These are phyloP conservation scores for Myodes glareolus DNA, from an alignment of 2,113 vertebrate species.

Conservation along the genomic window DNA sequence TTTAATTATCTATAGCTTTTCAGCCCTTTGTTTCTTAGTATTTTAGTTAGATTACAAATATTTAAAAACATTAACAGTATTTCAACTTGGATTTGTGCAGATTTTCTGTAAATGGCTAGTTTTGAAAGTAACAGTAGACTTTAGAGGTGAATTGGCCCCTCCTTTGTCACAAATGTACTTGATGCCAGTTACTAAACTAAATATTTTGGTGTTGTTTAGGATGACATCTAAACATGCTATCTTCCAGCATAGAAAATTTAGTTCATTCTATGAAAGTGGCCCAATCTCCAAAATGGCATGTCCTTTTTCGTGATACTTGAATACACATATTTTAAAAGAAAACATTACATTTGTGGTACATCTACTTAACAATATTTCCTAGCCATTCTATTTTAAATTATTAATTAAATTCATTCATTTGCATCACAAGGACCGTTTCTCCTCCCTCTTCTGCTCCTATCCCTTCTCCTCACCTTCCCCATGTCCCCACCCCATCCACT, in stretches of 20 bases:
- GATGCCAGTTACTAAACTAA: not conserved
- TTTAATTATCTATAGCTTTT: constrained; percentile 6
- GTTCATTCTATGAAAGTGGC: not conserved
- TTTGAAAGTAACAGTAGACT: not conserved
- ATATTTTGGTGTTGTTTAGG: not conserved
- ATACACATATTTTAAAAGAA: not conserved
- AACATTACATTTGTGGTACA: not conserved
- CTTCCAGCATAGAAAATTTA: not conserved
- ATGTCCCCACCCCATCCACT: not conserved
- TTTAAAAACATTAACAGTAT: not conserved
- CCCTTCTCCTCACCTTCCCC: not conserved
- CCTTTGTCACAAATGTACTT: not conserved
- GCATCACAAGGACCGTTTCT: no score
- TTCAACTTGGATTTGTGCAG: not conserved
- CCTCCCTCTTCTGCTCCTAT: not conserved
- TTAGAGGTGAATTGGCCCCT: not conserved
- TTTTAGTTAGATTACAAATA: not conserved
- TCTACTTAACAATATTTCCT: not conserved
- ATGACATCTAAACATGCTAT: no score
- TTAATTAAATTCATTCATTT: no score
- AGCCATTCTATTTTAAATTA: not conserved
- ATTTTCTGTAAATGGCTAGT: not conserved
- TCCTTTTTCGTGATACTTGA: not conserved
- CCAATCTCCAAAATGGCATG: not conserved
- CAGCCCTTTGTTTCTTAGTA: not conserved